Evolutionary conservation across 2,113 vertebrate species (phyloP), one percentile per base, ranked within the genome.

Genomic region (Phylloscopus whistleri): DNA sequence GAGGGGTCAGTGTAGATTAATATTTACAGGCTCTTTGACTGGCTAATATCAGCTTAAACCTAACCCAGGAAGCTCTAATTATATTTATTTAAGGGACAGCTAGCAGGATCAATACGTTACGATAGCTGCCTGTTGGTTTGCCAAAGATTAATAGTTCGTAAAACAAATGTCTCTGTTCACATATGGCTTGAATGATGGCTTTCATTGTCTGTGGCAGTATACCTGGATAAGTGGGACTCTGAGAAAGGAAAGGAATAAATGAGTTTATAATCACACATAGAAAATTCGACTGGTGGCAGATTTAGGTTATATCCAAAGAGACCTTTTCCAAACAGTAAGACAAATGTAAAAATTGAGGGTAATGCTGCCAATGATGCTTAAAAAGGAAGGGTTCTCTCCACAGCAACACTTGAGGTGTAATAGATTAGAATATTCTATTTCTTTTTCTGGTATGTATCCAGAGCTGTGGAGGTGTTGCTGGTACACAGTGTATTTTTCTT

Each of bases 71-170:
- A 91, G 94, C 74, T 97, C 68, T 97, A 94, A 90, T 93, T 94
- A 95, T 95, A 94, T 84, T 94, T 97, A 95, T 96, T 97, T 84
- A 70, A 94, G 93, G 73, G 95, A 96, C 93, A 97, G 90, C 59
- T 94, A 87, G 85, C 88, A 96, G 88, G 92, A 96, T 97, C 96
- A 96, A 97, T 97, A 96, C 1, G 22, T 90, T 97, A 96, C 88
- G 93, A 97, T 96, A 95, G 95, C 96, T 94, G 94, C 95, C 85
- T 97, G 94, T 96, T 96, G 90, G 95, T 96, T 97, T 97, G 92
- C 94, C 85, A 68, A 92, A 96, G 95, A 96, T 96, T 97, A 97
- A 96, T 97, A 94, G 95, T 96, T 97, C 14, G n/a, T 95, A 96
- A 96, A 97, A 96, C 96, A 97, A 97, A 97, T 96, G 95, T 90